Conservation (phyloP, 2,113 vertebrate species). For the Epinephelus lanceolatus region DNA sequence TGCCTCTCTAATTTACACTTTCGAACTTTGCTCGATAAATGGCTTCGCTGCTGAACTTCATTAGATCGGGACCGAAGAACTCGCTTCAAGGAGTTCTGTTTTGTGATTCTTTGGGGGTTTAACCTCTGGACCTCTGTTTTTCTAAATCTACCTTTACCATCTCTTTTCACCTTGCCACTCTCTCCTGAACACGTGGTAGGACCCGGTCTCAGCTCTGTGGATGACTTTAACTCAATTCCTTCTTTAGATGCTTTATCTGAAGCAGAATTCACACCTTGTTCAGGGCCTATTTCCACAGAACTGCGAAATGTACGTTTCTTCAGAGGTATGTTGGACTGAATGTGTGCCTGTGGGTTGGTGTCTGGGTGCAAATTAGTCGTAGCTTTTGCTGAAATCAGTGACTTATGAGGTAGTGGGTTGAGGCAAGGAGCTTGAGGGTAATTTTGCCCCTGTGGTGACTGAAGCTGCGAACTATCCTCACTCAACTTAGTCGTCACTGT, state of each 20-base stretch:
- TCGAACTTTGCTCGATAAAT: conserved; percentile 30
- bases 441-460: conserved; percentile 20
- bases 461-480: conserved; percentile 16
- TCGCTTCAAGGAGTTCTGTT: conserved; percentile 41
- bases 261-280: conserved; percentile 56
- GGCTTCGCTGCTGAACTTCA: conserved; percentile 28
- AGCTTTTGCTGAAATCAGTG: conserved; percentile 40
- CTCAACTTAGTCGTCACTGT: not conserved
- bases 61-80: conserved; percentile 61
- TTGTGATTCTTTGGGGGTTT: conserved; percentile 25
- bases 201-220: conserved; percentile 14
- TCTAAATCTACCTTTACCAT: conserved; percentile 17
- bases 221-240: conserved; percentile 7
- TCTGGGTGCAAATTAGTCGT: conserved; percentile 47
- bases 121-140: conserved; percentile 50
- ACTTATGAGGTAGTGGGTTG: conserved; percentile 70
- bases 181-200: conserved; percentile 1
- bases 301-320: conserved; percentile 86
- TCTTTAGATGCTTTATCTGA: conserved; percentile 45
- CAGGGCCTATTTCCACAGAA: conserved; percentile 73
- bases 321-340: conserved; percentile 84
- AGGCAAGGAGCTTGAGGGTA: conserved; percentile 39
- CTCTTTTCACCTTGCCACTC: conserved; percentile 26
- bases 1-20: conserved; percentile 44
- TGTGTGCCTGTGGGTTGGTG: conserved; percentile 71